These are phyloP conservation scores for Antennarius striatus DNA, from an alignment of 2,113 vertebrate species.

Conservation along the genomic window DNA sequence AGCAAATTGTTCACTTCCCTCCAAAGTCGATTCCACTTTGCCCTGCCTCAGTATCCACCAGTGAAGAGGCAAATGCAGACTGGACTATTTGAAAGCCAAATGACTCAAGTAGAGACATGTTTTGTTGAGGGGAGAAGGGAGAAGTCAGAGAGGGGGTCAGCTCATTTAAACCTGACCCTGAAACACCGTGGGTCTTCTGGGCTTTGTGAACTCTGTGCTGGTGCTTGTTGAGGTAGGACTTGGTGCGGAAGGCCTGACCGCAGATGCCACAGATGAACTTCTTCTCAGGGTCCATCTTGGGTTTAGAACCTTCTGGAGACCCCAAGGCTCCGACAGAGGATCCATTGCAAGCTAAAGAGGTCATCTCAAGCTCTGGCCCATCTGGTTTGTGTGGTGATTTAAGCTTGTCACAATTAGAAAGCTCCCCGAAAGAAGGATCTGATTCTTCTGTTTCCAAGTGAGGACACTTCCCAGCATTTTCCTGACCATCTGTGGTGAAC, in stretches of 20 bases:
- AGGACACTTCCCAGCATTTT: slow-evolving; percentile 91
- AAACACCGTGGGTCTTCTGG: slow-evolving; percentile 75
- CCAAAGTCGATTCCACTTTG: slow-evolving; percentile 90
- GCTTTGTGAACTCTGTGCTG: slow-evolving; percentile 95
- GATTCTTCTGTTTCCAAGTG: slow-evolving; percentile 97
- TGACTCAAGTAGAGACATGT: slow-evolving; percentile 98
- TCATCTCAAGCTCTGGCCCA: slow-evolving; percentile 84
- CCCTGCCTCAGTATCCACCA: slow-evolving; percentile 93
- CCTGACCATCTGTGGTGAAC: slow-evolving; percentile 78
- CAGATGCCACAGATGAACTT: slow-evolving; percentile 94
- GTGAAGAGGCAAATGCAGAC: slow-evolving; percentile 95
- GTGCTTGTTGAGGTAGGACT: slow-evolving; percentile 99
- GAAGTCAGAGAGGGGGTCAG: slow-evolving; percentile 87
- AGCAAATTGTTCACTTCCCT: slow-evolving; percentile 84
- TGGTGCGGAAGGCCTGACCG: slow-evolving; percentile 97
- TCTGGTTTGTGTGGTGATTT: slow-evolving; percentile 92
- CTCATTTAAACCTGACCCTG: slow-evolving; percentile 81
- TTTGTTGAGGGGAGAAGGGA: slow-evolving; percentile 97
- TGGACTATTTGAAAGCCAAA: slow-evolving; percentile 99
- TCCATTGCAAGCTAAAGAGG: slow-evolving; percentile 84
- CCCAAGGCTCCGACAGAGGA: slow-evolving; percentile 56
- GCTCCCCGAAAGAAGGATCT: slow-evolving; percentile 89
- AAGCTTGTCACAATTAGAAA: slow-evolving; percentile 91
- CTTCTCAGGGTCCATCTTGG: slow-evolving; percentile 91
- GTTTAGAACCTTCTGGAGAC: slow-evolving; percentile 86